Base-by-base conservation (phyloP, 2,797 vertebrate species). In the Acanthurus lineatus region DNA sequence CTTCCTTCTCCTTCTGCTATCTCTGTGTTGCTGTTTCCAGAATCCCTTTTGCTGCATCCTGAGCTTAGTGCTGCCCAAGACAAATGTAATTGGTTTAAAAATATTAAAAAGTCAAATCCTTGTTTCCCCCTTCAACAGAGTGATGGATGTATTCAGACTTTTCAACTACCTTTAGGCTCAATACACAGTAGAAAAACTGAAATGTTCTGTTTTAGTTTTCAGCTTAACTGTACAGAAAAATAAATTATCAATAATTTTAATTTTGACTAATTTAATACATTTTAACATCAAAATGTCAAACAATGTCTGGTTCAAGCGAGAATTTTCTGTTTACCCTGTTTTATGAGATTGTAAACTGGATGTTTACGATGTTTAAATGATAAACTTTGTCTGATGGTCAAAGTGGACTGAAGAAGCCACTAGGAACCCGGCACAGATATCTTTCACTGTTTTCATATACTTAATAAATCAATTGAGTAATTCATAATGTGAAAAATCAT, bases 161-260 rank as follows among this genome's bases (percentile, higher is more conserved):
- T 42, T 42, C 40, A 42, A 42, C 9, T 12, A 42, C 32, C 58
- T 58, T 15, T 14, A 51, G 54, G 17, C 35, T 52, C 0, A 3
- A 63, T n/a, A 51, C 52, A 71, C 2, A 57, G 57, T 5, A 61
- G 28, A 45, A 17, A 25, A 47, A 70, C 48, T 58, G 19, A 42
- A 6, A 14, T 1, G 4, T 20, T 47, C 5, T 17, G 20, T 69
- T 57, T 44, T 32, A 51, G 11, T 7, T 47, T 54, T 51, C n/a
- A 64, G 59, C 22, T 44, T 1, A 63, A 60, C 19, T 56, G 22
- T 17, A 6, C 19, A 69, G 15, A 40, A 12, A 62, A 42, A 63
- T 47, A 4, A 38, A 56, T 45, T 9, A 25, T 16, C 28, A 52
- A 48, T 60, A 17, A 22, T 3, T 59, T 19, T 19, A 14, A 22